Evolutionary conservation across 2,113 vertebrate genomes (phyloP).

Genomic region (Lycaon pictus): DNA sequence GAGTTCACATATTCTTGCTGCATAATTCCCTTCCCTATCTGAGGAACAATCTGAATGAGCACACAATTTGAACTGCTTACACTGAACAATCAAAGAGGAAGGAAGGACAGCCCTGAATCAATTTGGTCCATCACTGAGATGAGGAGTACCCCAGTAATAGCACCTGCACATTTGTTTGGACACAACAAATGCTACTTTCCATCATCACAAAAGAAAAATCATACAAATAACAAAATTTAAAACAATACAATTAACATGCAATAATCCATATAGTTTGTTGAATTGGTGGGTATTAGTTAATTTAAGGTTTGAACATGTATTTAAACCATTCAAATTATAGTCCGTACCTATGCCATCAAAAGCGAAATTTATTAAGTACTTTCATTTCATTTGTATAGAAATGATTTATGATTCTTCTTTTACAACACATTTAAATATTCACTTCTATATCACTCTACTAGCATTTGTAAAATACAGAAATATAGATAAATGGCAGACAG

Average conservation of each 20-base stretch:
- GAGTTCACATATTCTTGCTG: not conserved
- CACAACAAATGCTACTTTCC: not conserved
- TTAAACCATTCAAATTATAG: not conserved
- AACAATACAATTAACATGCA: not conserved
- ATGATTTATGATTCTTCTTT: not conserved
- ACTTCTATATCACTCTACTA: not conserved
- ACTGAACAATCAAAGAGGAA: not conserved
- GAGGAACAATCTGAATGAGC: not conserved
- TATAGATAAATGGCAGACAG: not conserved
- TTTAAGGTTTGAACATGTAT: constrained; percentile 39
- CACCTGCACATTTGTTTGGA: not conserved
- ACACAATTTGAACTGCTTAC: not conserved
- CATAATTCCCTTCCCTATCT: not conserved
- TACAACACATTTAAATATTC: not conserved
- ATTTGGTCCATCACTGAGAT: not conserved
- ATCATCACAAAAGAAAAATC: not conserved
- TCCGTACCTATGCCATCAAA: not conserved
- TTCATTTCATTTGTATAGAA: constrained; percentile 55
- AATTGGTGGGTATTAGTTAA: not conserved
- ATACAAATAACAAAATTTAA: not conserved
- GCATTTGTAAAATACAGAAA: not conserved
- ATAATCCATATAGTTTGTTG: not conserved
- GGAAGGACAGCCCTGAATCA: not conserved
- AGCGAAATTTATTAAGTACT: constrained; percentile 12
- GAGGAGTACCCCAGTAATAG: not conserved